Base-by-base conservation (phyloP, 2,113 vertebrate species). In the Sebastes schlegelii region DNA sequence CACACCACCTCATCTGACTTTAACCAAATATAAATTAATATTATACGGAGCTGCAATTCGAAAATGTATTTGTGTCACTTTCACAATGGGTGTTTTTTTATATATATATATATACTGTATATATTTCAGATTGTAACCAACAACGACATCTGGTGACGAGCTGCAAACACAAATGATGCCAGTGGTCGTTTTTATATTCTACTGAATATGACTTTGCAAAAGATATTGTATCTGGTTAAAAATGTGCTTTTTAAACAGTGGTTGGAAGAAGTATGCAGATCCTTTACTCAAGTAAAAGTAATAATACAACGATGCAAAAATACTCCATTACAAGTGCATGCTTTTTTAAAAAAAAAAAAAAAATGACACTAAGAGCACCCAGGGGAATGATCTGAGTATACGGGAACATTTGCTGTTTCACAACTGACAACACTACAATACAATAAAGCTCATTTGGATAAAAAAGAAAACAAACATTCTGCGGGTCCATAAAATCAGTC, bases 61-160 rank as follows among this genome's bases (percentile, higher is more conserved):
- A 5, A 61, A 74, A 71, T 79, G 68, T 89, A 87, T 90, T 51
- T 72, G 74, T 78, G 77, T 60, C 57, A 52, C 67, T 81, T 79
- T 48, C 72, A 89, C 65, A 85, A 86, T 72, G 76, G 66, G 51
- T 63, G 82, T 42, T 65, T 26, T 65, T 2, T 4, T 21, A 34
- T 3, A 34, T 34, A 34, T 34, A 34, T 34, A 34, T 34, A 34
- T 34, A 34, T 34, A 34, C 34, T 34, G 34, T 34, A 34, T 34
- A 4, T 34, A 34, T 16, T 60, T 45, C 58, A 26, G 49, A 63
- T 23, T 49, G 64, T 9, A 68, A 82, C 82, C 79, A 74, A 86
- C 84, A 75, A 91, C 86, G 91, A 92, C 94, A 92, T 87, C 93
- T 95, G 91, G 87, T 79, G 87, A 85, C 90, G 61, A 75, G 58